These are phyloP conservation scores for Dendrolimus houi DNA, from an alignment of 2,888 invertebrate genomes.

Conservation along the genomic window DNA sequence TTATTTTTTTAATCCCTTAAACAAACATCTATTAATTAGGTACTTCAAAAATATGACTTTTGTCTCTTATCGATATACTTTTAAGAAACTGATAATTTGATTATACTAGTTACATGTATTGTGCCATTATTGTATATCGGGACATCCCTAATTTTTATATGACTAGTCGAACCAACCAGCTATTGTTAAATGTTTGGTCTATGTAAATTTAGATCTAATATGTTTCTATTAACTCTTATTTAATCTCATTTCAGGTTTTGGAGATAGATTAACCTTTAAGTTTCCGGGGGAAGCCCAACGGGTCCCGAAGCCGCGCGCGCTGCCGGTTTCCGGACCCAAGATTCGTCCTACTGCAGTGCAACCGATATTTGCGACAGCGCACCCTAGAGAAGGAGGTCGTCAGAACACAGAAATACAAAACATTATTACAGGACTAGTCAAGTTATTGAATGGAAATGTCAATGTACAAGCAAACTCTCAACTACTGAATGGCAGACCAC, in stretches of 20 bases:
- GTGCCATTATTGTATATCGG: too few relatives aligned
- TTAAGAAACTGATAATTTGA: too few relatives aligned
- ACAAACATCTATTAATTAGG: too few relatives aligned
- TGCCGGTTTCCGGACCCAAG: slow-evolving; percentile 81
- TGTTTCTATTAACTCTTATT: too few relatives aligned
- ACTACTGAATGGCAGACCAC: slow-evolving; percentile 74
- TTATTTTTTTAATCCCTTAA: too few relatives aligned
- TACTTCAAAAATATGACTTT: too few relatives aligned
- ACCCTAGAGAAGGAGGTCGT: slow-evolving; percentile 58
- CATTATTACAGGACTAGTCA: slow-evolving; percentile 92
- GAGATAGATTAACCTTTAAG: slow-evolving; percentile 60
- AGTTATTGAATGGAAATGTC: slow-evolving; percentile 91
- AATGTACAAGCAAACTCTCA: slow-evolving; percentile 88
- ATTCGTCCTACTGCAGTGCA: slow-evolving; percentile 72
- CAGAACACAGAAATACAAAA: slow-evolving; percentile 87
- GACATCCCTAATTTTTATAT: too few relatives aligned
- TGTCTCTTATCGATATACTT: too few relatives aligned
- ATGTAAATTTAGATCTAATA: too few relatives aligned
- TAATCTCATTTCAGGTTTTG: slow-evolving; percentile 25
- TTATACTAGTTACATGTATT: too few relatives aligned
- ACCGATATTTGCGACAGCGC: slow-evolving; percentile 71
- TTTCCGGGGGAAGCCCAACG: slow-evolving; percentile 85
- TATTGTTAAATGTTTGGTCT: too few relatives aligned
- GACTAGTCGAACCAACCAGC: too few relatives aligned
- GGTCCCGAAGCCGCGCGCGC: slow-evolving; percentile 84